Conservation (phyloP, 2,888 invertebrate genomes). For the Macrosoma leucophasiata region DNA sequence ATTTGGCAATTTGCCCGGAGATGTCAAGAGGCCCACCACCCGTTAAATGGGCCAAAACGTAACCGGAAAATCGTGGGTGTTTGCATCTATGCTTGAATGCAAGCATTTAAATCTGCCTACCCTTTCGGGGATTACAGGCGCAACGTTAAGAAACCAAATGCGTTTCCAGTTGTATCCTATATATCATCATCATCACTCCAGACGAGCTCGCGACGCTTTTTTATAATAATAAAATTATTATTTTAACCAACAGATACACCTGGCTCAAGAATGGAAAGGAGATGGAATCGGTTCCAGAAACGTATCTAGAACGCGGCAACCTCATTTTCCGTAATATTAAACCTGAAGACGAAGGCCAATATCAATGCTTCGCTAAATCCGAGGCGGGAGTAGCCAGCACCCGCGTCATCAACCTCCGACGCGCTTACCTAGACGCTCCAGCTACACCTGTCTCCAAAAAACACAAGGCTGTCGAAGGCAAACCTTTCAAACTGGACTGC, state of each 20-base stretch:
- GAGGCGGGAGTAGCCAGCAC: slow-evolving; percentile 44
- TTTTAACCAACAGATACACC: slow-evolving; percentile 36
- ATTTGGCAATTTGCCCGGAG: too few relatives aligned
- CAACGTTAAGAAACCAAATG: too few relatives aligned
- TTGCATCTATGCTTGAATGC: too few relatives aligned
- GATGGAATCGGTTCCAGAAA: slow-evolving; percentile 27
- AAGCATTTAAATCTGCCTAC: too few relatives aligned
- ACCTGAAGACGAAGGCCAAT: slow-evolving; percentile 43
- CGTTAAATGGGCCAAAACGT: too few relatives aligned
- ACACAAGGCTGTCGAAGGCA: slow-evolving; percentile 46
- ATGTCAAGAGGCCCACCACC: too few relatives aligned
- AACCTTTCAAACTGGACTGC: slow-evolving; percentile 48
- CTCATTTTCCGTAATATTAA: slow-evolving; percentile 44
- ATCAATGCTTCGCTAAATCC: slow-evolving; percentile 48
- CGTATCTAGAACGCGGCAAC: slow-evolving; percentile 36
- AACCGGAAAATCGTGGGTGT: too few relatives aligned
- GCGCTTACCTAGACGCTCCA: slow-evolving; percentile 36
- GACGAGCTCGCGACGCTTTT: too few relatives aligned
- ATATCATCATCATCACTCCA: too few relatives aligned
- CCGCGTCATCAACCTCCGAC: slow-evolving; percentile 36
- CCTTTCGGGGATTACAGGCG: too few relatives aligned
- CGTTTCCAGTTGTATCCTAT: too few relatives aligned
- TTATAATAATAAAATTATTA: slow-evolving; percentile 2
- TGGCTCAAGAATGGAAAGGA: slow-evolving; percentile 48
- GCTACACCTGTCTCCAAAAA: slow-evolving; percentile 31